Base-by-base conservation (phyloP, 1,140 invertebrate genomes). In the Monochamus saltuarius region DNA sequence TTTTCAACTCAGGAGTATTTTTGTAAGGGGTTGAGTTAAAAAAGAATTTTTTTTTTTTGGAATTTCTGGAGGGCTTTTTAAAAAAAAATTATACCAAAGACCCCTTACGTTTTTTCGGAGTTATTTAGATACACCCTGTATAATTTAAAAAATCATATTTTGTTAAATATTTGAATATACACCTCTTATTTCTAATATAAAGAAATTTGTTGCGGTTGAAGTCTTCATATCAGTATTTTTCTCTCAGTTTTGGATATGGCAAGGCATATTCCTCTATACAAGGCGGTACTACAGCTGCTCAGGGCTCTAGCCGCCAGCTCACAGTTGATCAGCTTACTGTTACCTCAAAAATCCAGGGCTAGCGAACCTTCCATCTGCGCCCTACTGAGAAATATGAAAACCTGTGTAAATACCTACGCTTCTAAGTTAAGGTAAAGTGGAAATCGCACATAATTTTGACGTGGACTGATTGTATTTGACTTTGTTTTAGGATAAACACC, bases 371-470 rank as follows among this genome's bases (percentile, higher is more conserved):
- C 87, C 0, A 83, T 89, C 19, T 81, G 83, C 3, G 84, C 85
- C 11, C 80, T 96, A 38, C 79, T 97, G 0, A 84, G 84, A 17
- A 92, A 89, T 73, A 95, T 97, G 92, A 91, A 88, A 72, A 83
- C 85, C 40, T 94, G 92, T 76, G 93, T 97, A 29, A 92, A 96
- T 73, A 95, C 89, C 0, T 97, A 97, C 75, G 87, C 91, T 22
- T 89, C 85, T 69, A 85, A 91, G 71, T 81, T 93, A 36, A 89
- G 87, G 88, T 91, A 78, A 81, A 79, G 78, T 9, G 11, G 1
- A 16, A 53, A 39, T 7, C 10, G 11, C 19, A 38, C 4, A 45
- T n/a, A n/a, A 13, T 36, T 36, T 19, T 13, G 3, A 38, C n/a
- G 37, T 38, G 37, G 37, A 38, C 14, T 34, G 19, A 8, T 43